Evolutionary conservation across 1,140 invertebrate genomes (phyloP), one percentile per base, ranked within the genome.

Genomic region (Psilanteris sp.): DNA sequence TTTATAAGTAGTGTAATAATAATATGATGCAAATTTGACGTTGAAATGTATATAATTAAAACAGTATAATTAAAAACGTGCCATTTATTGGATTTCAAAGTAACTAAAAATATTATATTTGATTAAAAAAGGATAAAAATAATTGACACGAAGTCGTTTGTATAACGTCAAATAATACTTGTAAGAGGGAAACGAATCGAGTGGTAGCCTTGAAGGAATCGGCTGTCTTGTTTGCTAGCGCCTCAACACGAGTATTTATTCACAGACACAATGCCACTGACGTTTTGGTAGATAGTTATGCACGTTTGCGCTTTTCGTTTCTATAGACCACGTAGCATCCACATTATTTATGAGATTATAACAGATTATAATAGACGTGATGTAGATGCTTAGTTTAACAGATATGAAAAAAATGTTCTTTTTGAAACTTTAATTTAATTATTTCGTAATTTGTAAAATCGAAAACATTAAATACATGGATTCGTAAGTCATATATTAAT

Each of bases 341-440:
- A 77, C 79, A 83, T 85, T 85, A 84, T 85, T 85, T 83, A 85
- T 83, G 80, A 81, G 82, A 83, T 85, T 82, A 85, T 76, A 66
- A 75, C 68, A 82, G 81, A 85, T 85, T 84, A 84, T 82, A 72
- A 67, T 70, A 81, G 76, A 80, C 82, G 78, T 83, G 81, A 67
- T 74, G 66, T 61, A 36, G 74, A 64, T 80, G 71, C 64, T 67
- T 73, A 79, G 75, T 72, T 50, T 48, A 50, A 46, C 43, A 59
- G 44, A 62, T 68, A 46, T 50, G 43, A 59, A 54, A 36, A 31
- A 50, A 70, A 48, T 52, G 50, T 70, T n/a, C n/a, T n/a, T n/a
- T n/a, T n/a, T n/a, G n/a, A n/a, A n/a, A n/a, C n/a, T n/a, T n/a
- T n/a, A n/a, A n/a, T n/a, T n/a, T n/a, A n/a, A n/a, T n/a, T n/a